Evolutionary conservation across 64 coral and sea anemone genomes (phyloP).

Genomic region (Actinia equina): DNA sequence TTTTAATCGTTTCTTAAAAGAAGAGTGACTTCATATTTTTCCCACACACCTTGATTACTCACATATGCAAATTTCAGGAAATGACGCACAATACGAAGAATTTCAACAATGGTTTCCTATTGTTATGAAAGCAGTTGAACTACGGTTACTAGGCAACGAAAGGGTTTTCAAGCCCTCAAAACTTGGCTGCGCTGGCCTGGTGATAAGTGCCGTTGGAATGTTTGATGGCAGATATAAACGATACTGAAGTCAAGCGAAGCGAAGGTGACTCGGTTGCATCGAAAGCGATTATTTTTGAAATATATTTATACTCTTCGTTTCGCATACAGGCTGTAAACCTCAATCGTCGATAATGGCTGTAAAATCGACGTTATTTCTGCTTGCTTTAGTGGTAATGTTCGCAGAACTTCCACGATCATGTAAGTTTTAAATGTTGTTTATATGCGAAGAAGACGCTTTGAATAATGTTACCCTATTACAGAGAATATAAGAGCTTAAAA

Average conservation of each 20-base stretch:
- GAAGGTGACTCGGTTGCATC: neutral
- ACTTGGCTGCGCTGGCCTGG: neutral
- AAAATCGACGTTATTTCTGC: neutral
- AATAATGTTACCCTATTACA: neutral
- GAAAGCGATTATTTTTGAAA: neutral
- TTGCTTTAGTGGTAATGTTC: neutral
- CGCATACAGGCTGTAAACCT: neutral
- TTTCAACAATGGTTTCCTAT: neutral
- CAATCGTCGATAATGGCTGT: neutral
- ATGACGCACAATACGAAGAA: slow-evolving; percentile 11
- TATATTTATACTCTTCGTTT: neutral
- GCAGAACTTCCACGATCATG: neutral
- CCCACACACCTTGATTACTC: slow-evolving; percentile 4
- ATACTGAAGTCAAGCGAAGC: slow-evolving; percentile 11
- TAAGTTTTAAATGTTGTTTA: neutral
- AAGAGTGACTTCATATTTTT: neutral
- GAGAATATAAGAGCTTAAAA: neutral
- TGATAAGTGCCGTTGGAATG: neutral
- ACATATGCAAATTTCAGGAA: slow-evolving; percentile 14
- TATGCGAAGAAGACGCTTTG: neutral
- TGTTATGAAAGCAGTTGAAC: neutral
- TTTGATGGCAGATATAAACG: slow-evolving; percentile 14
- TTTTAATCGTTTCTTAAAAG: neutral
- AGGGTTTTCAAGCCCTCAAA: neutral
- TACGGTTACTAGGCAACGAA: neutral